A percentile compares a stretch with the other conserved stretches of the same genome.
Evolutionary conservation across 1,140 invertebrate genomes (phyloP).

Genomic region (Gonatopus flavifemur): DNA sequence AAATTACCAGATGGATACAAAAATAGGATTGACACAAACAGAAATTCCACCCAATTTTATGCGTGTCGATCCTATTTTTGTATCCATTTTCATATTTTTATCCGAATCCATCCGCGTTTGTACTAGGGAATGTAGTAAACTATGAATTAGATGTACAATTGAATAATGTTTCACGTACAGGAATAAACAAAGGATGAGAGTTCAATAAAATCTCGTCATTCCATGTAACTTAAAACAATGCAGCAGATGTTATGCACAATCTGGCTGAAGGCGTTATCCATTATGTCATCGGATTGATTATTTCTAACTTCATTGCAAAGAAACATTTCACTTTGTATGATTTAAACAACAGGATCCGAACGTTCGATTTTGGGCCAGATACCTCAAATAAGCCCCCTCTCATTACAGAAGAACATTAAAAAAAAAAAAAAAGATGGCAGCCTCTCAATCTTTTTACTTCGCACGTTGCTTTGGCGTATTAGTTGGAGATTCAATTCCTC

Average conservation of each 20-base stretch:
- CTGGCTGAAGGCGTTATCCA: conserved; percentile 15
- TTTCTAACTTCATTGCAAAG: conserved; percentile 22
- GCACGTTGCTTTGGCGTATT: conserved; percentile 28
- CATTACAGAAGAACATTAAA: conserved; percentile 19
- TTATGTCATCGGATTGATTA: conserved; percentile 25
- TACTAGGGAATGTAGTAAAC: conserved; percentile 8
- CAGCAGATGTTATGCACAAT: conserved; percentile 31
- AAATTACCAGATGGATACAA: too few relatives aligned
- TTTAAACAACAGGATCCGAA: conserved; percentile 18
- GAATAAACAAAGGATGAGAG: conserved; percentile 18
- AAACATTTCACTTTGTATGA: conserved; percentile 21
- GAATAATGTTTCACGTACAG: conserved; percentile 6
- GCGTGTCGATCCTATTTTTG: too few relatives aligned
- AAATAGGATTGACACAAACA: too few relatives aligned
- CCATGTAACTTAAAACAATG: conserved; percentile 29
- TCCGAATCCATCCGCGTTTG: too few relatives aligned
- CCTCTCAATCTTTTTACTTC: conserved; percentile 33
- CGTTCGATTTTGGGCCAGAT: conserved; percentile 27
- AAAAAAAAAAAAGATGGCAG: conserved; percentile 31
- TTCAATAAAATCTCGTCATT: conserved; percentile 31
- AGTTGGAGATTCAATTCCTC: conserved; percentile 29
- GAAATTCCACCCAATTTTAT: too few relatives aligned
- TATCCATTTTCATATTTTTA: too few relatives aligned
- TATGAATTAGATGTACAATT: conserved; percentile 13
- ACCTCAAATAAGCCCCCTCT: conserved; percentile 15